Evolutionary conservation across 2,113 vertebrate genomes (phyloP).

Genomic region (Rhea pennata): DNA sequence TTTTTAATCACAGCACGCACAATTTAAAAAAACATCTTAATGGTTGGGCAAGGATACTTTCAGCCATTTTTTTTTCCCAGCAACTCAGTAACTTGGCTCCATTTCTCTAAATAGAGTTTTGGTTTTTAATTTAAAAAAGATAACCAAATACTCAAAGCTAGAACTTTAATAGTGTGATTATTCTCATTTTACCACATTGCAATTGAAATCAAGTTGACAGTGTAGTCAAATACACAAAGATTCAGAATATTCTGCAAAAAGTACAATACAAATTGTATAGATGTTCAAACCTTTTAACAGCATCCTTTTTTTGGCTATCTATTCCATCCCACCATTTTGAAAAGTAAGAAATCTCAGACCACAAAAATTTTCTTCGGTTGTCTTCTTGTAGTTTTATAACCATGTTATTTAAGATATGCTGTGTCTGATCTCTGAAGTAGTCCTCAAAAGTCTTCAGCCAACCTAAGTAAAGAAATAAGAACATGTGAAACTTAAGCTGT

Average conservation of each 20-base stretch:
- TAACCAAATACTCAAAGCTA: background rate
- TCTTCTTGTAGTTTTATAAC: constrained; percentile 89
- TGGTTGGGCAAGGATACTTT: background rate
- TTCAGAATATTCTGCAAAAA: background rate
- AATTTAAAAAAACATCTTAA: background rate
- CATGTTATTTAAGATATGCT: constrained; percentile 94
- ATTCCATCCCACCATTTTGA: constrained; percentile 92
- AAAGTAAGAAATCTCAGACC: constrained; percentile 94
- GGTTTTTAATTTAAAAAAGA: background rate
- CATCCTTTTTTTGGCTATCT: constrained; percentile 85
- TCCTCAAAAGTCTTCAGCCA: constrained; percentile 95
- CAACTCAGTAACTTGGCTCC: background rate
- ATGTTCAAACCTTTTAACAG: constrained; percentile 85
- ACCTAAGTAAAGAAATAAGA: constrained; percentile 79
- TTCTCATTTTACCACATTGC: background rate
- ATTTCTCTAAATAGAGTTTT: background rate
- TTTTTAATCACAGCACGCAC: background rate
- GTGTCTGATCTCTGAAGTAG: constrained; percentile 92
- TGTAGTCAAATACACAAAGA: background rate
- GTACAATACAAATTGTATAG: background rate
- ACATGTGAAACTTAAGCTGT: background rate
- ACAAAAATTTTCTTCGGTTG: constrained; percentile 87
- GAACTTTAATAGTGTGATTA: background rate
- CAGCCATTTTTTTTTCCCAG: background rate
- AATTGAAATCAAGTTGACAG: background rate